Percentiles rank a stretch among this genome's conserved stretches.
These are phyloP conservation scores for Brienomyrus brachyistius DNA, from an alignment of 2,113 vertebrate species.

Conservation along the genomic window DNA sequence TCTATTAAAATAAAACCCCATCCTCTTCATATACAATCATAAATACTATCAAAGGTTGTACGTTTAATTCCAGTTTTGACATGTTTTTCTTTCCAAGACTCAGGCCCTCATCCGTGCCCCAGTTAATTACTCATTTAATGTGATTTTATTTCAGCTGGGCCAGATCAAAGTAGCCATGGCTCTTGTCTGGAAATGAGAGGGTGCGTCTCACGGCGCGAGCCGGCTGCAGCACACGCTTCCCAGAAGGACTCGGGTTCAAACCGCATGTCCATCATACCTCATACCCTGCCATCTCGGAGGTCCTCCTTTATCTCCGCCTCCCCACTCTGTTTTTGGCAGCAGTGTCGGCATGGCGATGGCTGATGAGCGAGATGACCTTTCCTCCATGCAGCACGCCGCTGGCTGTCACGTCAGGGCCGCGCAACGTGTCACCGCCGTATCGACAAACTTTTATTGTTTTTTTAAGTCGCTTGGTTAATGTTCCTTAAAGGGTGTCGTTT, in stretches of 20 bases:
- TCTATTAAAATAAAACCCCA: background rate
- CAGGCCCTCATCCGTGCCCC: background rate
- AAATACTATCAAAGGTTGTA: background rate
- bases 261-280: conserved; percentile 47
- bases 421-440: conserved; percentile 22
- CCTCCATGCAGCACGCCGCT: conserved; percentile 41
- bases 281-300: conserved; percentile 27
- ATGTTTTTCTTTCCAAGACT: background rate
- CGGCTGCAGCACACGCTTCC: conserved; percentile 18
- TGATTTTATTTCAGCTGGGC: conserved; percentile 25
- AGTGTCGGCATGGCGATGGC: conserved; percentile 27
- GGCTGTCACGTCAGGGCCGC: conserved; percentile 38
- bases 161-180: conserved; percentile 31
- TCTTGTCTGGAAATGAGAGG: conserved; percentile 12
- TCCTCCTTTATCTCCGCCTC: conserved; percentile 18
- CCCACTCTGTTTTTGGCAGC: conserved; percentile 43
- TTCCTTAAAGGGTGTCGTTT: conserved; percentile 38
- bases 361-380: conserved; percentile 39
- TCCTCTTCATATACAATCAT: background rate
- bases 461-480: conserved; percentile 40
- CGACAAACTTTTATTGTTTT: background rate
- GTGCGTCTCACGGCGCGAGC: conserved; percentile 24
- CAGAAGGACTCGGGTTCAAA: conserved; percentile 34
- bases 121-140: conserved; percentile 13
- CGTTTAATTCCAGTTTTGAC: conserved; percentile 8